Base-by-base conservation (phyloP, 2,888 invertebrate species). In the Coelogynopora nodosa region DNA sequence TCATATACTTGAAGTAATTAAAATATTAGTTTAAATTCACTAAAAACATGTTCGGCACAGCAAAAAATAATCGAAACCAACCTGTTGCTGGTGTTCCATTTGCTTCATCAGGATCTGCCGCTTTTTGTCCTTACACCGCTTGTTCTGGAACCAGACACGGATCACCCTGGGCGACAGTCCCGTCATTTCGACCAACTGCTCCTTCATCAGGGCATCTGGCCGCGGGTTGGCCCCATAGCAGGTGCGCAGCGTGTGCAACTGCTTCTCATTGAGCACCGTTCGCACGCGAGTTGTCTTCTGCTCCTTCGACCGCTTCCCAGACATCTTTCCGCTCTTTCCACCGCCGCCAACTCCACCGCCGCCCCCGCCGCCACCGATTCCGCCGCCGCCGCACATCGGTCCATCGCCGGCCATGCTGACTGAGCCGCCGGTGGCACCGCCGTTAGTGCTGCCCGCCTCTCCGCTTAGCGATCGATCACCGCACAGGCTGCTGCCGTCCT, bases 101-200 rank as follows among this genome's bases (percentile, higher is more conserved):
- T 98, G 95, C 92, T 98, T 97, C 94, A 98, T 95, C 90, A 97
- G 95, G 84, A 98, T 95, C 86, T 97, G 97, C 92, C 96, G 95
- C 88, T 92, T 92, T 89, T 92, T 92, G 88, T 92, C 92, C 89
- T 92, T 92, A 87, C 91, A 92, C 26, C 92, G 89, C 88, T 92
- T 92, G 89, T 92, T 92, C 89, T 98, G 98, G 94, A 98, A 99
- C 99, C 99, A 99, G 87, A 99, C 99, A 91, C 99, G 94, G 92
- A 99, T 99, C 90, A 99, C 99, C 23, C 99, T 93, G 27, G 98
- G 98, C 90, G 96, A 97, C 85, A 99, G 94, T 0, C 96, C 95
- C 23, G 99, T 99, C 98, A 98, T 97, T 93, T 99, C 98, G 74
- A 98, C 98, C 88, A 99, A 94, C 92, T 98, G 98, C 92, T 99